Conservation (phyloP, 2,113 vertebrate genomes). For the Collichthys lucidus region DNA sequence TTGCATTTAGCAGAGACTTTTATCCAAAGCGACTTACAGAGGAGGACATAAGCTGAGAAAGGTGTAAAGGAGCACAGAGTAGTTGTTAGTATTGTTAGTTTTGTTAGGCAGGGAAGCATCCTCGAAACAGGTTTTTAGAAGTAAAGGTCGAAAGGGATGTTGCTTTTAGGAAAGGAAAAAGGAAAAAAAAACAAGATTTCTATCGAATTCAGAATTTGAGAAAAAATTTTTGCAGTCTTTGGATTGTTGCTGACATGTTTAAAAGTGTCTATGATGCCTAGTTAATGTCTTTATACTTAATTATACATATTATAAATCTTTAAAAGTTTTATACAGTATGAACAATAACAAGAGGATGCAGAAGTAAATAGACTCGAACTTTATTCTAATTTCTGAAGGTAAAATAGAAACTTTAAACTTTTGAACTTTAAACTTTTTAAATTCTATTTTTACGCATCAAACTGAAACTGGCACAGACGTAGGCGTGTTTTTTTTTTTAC, state of each 20-base stretch:
- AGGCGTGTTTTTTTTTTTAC: not conserved
- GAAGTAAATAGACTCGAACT: not conserved
- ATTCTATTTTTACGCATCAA: not conserved
- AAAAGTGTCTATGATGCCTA: not conserved
- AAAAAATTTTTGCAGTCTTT: not conserved
- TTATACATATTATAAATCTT: not conserved
- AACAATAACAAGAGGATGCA: not conserved
- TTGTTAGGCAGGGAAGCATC: too few species aligned
- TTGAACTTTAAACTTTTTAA: not conserved
- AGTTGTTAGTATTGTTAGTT: too few species aligned
- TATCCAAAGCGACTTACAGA: too few species aligned
- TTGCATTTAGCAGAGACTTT: too few species aligned
- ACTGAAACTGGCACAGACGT: not conserved
- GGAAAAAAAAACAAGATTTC: not conserved
- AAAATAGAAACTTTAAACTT: too few species aligned
- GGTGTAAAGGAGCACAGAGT: too few species aligned
- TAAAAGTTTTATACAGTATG: not conserved
- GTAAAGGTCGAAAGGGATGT: too few species aligned
- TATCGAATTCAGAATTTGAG: not conserved
- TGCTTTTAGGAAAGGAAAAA: too few species aligned
- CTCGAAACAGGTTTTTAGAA: too few species aligned
- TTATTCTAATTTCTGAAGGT: too few species aligned
- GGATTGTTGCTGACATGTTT: not conserved
- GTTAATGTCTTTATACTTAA: not conserved
- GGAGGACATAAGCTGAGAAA: too few species aligned